Percentiles rank a stretch among this genome's conserved stretches.
phyloP scores from a whole-genome alignment of 2,888 invertebrate species.

The Ichneumoninae sp. region DNA sequence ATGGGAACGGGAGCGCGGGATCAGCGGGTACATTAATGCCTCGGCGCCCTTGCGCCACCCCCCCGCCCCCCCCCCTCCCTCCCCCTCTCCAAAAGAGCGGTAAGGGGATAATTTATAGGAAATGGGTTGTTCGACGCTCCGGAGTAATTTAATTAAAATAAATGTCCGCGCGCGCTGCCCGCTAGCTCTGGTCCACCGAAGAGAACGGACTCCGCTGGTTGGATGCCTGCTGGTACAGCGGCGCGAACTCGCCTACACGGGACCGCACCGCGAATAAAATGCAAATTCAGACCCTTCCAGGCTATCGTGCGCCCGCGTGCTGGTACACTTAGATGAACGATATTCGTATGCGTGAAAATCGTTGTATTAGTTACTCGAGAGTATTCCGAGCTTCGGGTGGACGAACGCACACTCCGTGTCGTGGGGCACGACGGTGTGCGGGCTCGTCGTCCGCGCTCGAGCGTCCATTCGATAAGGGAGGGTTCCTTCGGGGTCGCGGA shows the following conservation, averaged over 20 bases:
- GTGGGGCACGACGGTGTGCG: no score
- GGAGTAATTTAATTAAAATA: constrained; percentile 85
- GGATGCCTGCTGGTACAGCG: constrained; percentile 6
- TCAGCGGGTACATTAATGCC: constrained; percentile 84
- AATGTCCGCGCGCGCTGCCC: constrained; percentile 81
- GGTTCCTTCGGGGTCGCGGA: constrained; percentile 58
- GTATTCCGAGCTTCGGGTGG: constrained; percentile 52
- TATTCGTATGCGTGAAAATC: constrained; percentile 39
- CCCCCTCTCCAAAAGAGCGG: constrained; percentile 75
- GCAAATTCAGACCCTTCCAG: constrained; percentile 84
- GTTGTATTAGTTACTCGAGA: constrained; percentile 29
- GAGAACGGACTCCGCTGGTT: constrained; percentile 38
- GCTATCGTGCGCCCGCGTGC: constrained; percentile 27
- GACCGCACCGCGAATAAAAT: constrained; percentile 83
- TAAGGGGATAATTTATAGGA: constrained; percentile 85
- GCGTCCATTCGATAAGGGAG: constrained; percentile 81
- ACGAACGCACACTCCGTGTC: not conserved
- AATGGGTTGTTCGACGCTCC: constrained; percentile 85
- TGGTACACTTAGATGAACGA: constrained; percentile 52
- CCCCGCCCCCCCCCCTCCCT: constrained; percentile 46
- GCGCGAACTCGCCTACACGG: constrained; percentile 73
- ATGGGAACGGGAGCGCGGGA: constrained; percentile 80
- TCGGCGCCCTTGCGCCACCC: constrained; percentile 59
- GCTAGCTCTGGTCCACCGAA: constrained; percentile 40
- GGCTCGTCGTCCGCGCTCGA: constrained; percentile 75